Evolutionary conservation across 2,888 invertebrate genomes (phyloP).

Genomic region (Ischnus inquisitorius): DNA sequence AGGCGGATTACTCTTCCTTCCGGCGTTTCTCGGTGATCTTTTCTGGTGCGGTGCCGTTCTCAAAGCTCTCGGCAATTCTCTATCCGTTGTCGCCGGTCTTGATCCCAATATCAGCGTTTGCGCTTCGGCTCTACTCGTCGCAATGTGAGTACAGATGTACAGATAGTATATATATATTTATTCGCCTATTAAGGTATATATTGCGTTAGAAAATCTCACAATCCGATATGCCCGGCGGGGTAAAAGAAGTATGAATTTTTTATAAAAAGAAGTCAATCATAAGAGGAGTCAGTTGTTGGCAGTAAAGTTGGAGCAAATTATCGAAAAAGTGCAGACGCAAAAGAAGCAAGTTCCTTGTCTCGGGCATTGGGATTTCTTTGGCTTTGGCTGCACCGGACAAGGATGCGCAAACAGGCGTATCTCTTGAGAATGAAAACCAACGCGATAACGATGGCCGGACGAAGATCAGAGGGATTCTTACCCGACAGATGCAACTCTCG

Average conservation of each 20-base stretch:
- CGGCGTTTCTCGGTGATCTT: conserved; percentile 90
- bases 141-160: conserved; percentile 77
- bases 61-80: conserved; percentile 87
- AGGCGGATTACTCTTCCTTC: conserved; percentile 89
- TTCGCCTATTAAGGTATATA: too few species aligned
- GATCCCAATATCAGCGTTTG: conserved; percentile 81
- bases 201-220: too few species aligned
- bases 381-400: neutral
- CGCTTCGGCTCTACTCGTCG: conserved; percentile 80
- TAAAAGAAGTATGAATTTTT: too few species aligned
- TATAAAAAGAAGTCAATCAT: too few species aligned
- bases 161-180: neutral
- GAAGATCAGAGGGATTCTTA: conserved; percentile 41
- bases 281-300: too few species aligned
- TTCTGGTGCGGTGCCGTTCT: conserved; percentile 91
- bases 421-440: conserved; percentile 39
- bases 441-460: conserved; percentile 44
- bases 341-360: neutral
- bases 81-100: conserved; percentile 81
- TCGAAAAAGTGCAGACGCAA: neutral
- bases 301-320: neutral
- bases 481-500: conserved; percentile 18
- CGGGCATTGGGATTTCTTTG: conserved; percentile 9
- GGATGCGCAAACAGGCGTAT: neutral
- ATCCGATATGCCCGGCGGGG: too few species aligned